Evolutionary conservation across 2,888 invertebrate genomes (phyloP), one percentile per base, ranked within the genome.

Genomic region (Norana najaformis): DNA sequence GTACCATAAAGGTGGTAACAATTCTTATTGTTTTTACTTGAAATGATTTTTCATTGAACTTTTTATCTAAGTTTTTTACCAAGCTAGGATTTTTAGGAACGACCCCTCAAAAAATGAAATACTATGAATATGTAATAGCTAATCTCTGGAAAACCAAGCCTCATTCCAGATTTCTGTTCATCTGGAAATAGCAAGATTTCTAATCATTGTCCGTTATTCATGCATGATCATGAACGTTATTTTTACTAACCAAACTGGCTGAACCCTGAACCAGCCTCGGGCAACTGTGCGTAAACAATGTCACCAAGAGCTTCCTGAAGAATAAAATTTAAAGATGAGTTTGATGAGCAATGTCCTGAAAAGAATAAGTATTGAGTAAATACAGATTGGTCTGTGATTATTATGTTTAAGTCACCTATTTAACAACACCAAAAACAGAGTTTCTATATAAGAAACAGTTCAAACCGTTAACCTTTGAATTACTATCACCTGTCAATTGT

Each of bases 251-350:
- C 97, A 93, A 97, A 96, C 93, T 97, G 96, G 88, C 95, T 95
- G 8, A 97, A 95, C 88, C 95, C 95, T n/a, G 96, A 95, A 89
- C 97, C 97, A 39, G 96, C 95, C 90, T 98, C 98, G 38, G 99
- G 99, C 91, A 99, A 96, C 94, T 99, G 98, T 37, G 98, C 98
- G 94, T 97, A 99, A 0, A 99, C 99, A 90, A 99, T 97, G 95
- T 99, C 99, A 18, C 99, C 99, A 11, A 99, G 96, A 88, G 98
- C 97, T 95, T 98, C 98, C 96, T 98, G 95, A 88, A 85, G 91
- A 88, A 95, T 30, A 14, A 53, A 39, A 39, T 14, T 53, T 16
- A 88, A 16, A 34, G 20, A 69, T 53, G 2, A 89, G 0, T 30
- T 90, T 92, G 20, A 89, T 37, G 35, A 90, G 41, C 13, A 90